Percentiles rank a stretch among this genome's conserved stretches.
These are phyloP conservation scores for Phlogophora meticulosa DNA, from an alignment of 2,888 invertebrate genomes.

Conservation along the genomic window DNA sequence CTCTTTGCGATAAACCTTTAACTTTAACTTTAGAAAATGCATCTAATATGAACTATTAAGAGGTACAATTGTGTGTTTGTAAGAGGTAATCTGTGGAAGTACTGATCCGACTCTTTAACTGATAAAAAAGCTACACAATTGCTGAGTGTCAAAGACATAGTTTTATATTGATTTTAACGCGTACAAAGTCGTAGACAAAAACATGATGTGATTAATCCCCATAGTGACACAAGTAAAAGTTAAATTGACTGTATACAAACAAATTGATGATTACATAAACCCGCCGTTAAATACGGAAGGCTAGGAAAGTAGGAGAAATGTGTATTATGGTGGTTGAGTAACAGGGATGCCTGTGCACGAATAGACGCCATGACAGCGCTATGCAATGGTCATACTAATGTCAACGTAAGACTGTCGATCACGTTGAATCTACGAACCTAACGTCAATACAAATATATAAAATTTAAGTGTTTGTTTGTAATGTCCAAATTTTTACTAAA, in stretches of 20 bases:
- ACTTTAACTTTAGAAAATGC: too few species aligned
- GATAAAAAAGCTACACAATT: too few species aligned
- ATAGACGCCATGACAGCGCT: constrained; percentile 20
- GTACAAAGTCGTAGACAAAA: neutral
- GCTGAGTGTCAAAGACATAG: too few species aligned
- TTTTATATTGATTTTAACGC: too few species aligned
- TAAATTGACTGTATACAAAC: constrained; percentile 35
- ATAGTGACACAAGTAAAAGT: constrained; percentile 3
- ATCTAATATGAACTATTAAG: too few species aligned
- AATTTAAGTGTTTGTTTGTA: neutral
- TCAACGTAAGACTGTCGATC: neutral
- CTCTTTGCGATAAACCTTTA: too few species aligned
- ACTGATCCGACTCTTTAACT: too few species aligned
- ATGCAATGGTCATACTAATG: constrained; percentile 37
- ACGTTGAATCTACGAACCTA: neutral
- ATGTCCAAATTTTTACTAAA: too few species aligned
- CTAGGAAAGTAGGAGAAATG: constrained; percentile 64
- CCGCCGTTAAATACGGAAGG: constrained; percentile 64
- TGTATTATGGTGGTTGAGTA: constrained; percentile 60
- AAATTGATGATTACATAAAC: constrained; percentile 65
- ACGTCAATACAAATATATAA: too few species aligned
- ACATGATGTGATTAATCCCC: neutral
- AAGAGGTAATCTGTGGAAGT: too few species aligned
- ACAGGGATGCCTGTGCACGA: constrained; percentile 39
- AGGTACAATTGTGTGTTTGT: too few species aligned